Conservation (phyloP, 2,797 vertebrate genomes). For the Falco concolor region DNA sequence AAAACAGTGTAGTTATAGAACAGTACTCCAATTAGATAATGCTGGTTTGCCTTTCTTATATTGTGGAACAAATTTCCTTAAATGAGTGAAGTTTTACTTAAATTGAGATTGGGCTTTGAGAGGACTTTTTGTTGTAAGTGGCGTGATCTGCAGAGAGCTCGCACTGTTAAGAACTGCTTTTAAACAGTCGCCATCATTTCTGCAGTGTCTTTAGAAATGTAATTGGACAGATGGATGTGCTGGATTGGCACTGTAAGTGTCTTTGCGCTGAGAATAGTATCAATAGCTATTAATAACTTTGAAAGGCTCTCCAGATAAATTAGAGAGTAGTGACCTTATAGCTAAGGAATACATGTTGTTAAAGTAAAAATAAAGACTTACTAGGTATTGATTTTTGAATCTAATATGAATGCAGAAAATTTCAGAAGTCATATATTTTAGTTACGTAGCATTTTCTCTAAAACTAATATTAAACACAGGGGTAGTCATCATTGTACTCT, state of each 20-base stretch:
- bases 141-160: neutral
- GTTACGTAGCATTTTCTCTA: neutral
- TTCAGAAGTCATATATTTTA: neutral
- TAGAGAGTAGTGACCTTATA: constrained; percentile 24
- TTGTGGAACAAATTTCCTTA: neutral
- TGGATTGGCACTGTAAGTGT: constrained; percentile 68
- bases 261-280: constrained; percentile 70
- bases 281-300: constrained; percentile 68
- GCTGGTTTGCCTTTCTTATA: neutral
- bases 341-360: neutral
- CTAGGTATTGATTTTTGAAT: neutral
- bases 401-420: neutral
- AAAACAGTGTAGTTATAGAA: neutral
- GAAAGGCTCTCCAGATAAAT: constrained; percentile 63
- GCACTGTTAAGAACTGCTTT: neutral
- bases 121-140: neutral
- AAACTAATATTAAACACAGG: neutral
- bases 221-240: constrained; percentile 62
- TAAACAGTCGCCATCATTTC: neutral
- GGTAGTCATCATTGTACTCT: neutral
- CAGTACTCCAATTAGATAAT: neutral
- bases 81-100: neutral
- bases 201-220: constrained; percentile 50
- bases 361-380: neutral
- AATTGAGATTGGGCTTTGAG: neutral